Percentiles rank a stretch among this genome's conserved stretches.
Conservation (phyloP, 2,888 invertebrate species). For the Drosophila anceps region DNA sequence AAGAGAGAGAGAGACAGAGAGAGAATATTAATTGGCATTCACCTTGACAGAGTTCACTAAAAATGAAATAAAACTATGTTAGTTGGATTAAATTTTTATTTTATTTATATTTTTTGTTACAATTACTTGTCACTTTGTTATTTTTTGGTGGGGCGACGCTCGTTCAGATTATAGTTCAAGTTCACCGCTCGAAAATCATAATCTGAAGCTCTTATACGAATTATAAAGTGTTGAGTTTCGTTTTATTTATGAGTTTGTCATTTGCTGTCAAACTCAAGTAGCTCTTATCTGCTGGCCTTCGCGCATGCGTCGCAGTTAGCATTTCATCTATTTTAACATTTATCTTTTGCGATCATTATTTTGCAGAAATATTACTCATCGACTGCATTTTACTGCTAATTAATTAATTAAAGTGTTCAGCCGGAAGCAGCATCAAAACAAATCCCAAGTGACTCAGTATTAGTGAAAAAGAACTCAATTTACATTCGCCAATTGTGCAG, state of each 20-base stretch:
- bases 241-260: conserved; percentile 44
- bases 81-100: conserved; percentile 19
- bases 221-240: conserved; percentile 28
- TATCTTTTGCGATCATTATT: conserved; percentile 6
- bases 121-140: conserved; percentile 28
- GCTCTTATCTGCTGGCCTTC: conserved; percentile 54
- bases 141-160: conserved; percentile 46
- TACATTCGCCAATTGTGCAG: conserved; percentile 27
- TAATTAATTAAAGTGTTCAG: conserved; percentile 34
- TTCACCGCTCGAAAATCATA: conserved; percentile 53
- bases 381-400: conserved; percentile 26
- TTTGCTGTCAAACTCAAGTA: conserved; percentile 42
- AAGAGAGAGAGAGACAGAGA: conserved; percentile 8
- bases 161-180: conserved; percentile 68
- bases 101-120: conserved; percentile 16
- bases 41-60: conserved; percentile 67
- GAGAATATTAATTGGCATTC: conserved; percentile 65
- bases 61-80: conserved; percentile 41
- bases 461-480: conserved; percentile 12
- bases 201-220: conserved; percentile 42
- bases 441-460: conserved; percentile 39
- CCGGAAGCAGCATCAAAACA: conserved; percentile 26
- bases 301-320: conserved; percentile 53
- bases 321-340: conserved; percentile 4
- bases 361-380: conserved; percentile 11